A percentile compares a stretch with the other conserved stretches of the same genome.
Conservation (phyloP, 2,797 vertebrate genomes). For the Gymnocypris eckloni region DNA sequence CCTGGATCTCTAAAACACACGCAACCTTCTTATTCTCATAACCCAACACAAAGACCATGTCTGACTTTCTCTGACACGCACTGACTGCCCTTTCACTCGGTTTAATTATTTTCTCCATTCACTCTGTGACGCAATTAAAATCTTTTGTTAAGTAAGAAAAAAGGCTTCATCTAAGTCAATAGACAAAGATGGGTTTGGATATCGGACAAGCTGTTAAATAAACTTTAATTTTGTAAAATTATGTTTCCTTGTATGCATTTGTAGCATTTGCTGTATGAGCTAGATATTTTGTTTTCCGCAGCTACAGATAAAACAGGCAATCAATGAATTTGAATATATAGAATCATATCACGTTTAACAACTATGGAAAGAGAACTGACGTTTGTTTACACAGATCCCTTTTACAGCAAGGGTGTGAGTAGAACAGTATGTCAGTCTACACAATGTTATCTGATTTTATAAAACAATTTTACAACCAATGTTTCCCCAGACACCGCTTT, state of each 20-base stretch:
- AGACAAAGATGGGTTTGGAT: not conserved
- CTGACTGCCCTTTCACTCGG: constrained; percentile 1
- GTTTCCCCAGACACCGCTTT: not conserved
- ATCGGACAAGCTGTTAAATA: constrained; percentile 13
- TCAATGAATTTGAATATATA: not conserved
- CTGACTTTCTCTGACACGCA: not conserved
- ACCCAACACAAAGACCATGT: constrained; percentile 15
- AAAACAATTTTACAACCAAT: not conserved
- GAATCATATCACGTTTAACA: not conserved
- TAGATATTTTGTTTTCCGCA: not conserved
- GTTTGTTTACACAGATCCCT: not conserved
- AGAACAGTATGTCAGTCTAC: not conserved
- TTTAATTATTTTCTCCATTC: constrained; percentile 8
- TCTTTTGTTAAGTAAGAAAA: not conserved
- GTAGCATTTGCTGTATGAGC: not conserved
- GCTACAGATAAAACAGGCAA: not conserved
- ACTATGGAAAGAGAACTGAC: not conserved
- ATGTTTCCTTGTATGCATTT: not conserved
- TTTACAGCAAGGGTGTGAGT: constrained; percentile 8
- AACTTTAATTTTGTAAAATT: not conserved
- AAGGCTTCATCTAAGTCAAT: not conserved
- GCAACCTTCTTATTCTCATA: not conserved
- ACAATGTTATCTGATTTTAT: not conserved
- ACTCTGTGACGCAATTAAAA: constrained; percentile 4
- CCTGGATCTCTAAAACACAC: not conserved